Percentiles rank a stretch among this genome's conserved stretches.
phyloP scores from a whole-genome alignment of 2,888 invertebrate species.

The Schizaphis graminum region DNA sequence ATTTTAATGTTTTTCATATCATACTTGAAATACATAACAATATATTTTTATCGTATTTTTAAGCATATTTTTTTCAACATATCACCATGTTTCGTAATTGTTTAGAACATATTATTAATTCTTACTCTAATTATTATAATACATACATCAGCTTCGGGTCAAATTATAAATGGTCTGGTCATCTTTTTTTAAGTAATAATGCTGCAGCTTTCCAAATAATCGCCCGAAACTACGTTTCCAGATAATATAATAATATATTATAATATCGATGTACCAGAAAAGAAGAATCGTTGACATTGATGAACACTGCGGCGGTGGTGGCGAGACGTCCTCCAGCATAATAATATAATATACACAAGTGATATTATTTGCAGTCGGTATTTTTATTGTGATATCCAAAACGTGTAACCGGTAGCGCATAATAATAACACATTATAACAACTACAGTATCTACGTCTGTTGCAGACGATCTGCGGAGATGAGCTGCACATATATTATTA shows the following conservation, averaged over 20 bases:
- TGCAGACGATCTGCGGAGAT: background rate
- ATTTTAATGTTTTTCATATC: too few relatives aligned
- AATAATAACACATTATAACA: background rate
- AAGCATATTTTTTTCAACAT: too few relatives aligned
- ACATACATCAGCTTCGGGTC: too few relatives aligned
- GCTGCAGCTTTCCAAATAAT: background rate
- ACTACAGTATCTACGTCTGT: background rate
- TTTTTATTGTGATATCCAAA: background rate
- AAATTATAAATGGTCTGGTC: too few relatives aligned
- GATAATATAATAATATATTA: background rate
- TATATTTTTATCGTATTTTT: too few relatives aligned
- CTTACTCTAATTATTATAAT: too few relatives aligned
- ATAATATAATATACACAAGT: background rate
- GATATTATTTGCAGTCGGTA: background rate
- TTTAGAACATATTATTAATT: too few relatives aligned
- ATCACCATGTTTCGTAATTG: too few relatives aligned
- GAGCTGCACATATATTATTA: background rate
- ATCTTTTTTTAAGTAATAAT: background rate
- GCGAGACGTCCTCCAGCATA: background rate
- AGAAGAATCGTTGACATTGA: background rate
- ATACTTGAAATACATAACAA: too few relatives aligned
- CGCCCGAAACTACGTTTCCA: background rate
- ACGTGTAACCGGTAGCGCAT: slow-evolving; percentile 10
- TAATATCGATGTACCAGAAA: background rate
- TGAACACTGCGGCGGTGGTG: background rate